These are phyloP conservation scores for Berghia stephanieae DNA, from an alignment of 1,140 invertebrate genomes.

Conservation along the genomic window DNA sequence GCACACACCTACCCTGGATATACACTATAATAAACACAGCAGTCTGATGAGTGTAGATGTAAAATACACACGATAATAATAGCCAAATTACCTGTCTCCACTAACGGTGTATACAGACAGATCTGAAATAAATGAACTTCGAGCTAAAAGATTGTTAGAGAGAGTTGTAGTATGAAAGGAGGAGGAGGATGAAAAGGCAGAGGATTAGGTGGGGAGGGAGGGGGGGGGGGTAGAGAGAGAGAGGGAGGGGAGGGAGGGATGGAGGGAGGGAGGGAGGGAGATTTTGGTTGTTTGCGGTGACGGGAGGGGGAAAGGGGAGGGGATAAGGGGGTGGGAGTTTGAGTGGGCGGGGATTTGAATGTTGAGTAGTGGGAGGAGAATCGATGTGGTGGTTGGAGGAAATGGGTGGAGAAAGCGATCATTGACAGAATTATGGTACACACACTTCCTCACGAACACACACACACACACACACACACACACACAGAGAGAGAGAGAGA, in stretches of 20 bases:
- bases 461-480: conserved; percentile 11
- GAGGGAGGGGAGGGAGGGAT: neutral
- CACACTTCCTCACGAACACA: neutral
- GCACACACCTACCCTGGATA: too few species aligned
- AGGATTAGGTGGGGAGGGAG: neutral
- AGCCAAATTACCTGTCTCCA: too few species aligned
- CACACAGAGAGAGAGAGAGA: conserved; percentile 1
- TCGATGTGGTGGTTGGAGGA: neutral
- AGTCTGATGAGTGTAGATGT: too few species aligned
- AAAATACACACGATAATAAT: too few species aligned
- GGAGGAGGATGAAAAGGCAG: neutral
- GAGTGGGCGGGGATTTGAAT: too few species aligned
- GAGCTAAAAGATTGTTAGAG: neutral
- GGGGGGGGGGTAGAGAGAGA: neutral
- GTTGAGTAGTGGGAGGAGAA: neutral
- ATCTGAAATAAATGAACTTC: too few species aligned
- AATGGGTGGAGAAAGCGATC: neutral
- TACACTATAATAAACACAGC: too few species aligned
- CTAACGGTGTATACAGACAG: too few species aligned
- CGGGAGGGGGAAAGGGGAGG: neutral
- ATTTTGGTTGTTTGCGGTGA: neutral
- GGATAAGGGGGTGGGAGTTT: too few species aligned
- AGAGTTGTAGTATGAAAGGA: neutral
- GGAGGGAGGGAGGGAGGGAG: neutral
- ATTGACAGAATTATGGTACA: neutral